phyloP scores from a whole-genome alignment of 2,797 vertebrate genomes.

The Lemur catta region DNA sequence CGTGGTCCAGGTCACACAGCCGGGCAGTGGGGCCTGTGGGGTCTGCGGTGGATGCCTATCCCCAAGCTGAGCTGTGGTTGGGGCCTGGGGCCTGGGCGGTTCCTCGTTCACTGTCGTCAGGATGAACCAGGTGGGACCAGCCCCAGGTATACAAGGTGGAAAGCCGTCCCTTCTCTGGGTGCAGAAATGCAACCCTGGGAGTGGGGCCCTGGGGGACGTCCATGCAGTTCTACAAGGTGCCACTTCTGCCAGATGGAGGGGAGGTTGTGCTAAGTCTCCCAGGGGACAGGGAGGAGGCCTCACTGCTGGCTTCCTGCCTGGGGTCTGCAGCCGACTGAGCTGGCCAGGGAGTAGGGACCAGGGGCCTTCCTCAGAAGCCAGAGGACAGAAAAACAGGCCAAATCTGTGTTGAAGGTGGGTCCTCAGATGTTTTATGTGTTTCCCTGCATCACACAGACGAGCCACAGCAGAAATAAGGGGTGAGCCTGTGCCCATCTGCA shows the following conservation, averaged over 20 bases:
- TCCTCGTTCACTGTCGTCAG: fast-evolving
- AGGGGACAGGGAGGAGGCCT: neutral
- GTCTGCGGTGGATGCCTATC: neutral
- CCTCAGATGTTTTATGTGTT: neutral
- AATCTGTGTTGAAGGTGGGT: too few relatives aligned
- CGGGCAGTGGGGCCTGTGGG: neutral
- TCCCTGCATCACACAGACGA: neutral
- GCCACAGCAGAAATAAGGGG: neutral
- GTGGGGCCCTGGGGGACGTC: fast-evolving
- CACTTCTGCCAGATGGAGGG: neutral
- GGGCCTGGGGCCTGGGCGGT: neutral
- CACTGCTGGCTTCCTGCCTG: neutral
- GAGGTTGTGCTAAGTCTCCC: neutral
- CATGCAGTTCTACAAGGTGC: neutral
- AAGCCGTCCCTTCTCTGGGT: fast-evolving
- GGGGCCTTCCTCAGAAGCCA: neutral
- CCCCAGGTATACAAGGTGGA: neutral
- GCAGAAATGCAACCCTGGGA: too few relatives aligned
- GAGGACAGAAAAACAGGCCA: neutral
- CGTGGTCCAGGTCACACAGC: neutral
- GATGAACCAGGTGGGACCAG: neutral
- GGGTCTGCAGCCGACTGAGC: neutral
- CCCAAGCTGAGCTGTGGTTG: neutral
- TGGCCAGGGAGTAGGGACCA: fast-evolving
- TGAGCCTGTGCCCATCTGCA: too few relatives aligned